phyloP scores from a whole-genome alignment of 1,140 invertebrate species.

The Cydia amplana region DNA sequence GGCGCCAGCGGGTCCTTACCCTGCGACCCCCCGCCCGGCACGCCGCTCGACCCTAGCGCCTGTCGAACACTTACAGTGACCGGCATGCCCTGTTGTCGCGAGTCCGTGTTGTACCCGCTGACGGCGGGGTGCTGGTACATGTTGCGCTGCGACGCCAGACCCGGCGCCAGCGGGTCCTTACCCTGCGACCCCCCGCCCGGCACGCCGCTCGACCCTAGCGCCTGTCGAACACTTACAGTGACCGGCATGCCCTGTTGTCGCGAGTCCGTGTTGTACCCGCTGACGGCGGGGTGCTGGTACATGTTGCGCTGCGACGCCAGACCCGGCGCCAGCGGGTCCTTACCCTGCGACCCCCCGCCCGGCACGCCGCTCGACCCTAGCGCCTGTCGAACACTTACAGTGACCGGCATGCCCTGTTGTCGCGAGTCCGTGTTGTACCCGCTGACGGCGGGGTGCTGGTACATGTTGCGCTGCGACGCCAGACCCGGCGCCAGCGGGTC shows the following conservation, averaged over 20 bases:
- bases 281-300: slow-evolving; percentile 73
- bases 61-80: too few species aligned
- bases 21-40: too few species aligned
- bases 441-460: slow-evolving; percentile 71
- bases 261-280: slow-evolving; percentile 69
- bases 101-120: too few species aligned
- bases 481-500: slow-evolving; percentile 68
- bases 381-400: slow-evolving; percentile 61
- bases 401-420: slow-evolving; percentile 61
- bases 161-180: slow-evolving; percentile 37
- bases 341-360: slow-evolving; percentile 46
- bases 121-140: too few species aligned
- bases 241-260: slow-evolving; percentile 63
- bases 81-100: too few species aligned
- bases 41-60: too few species aligned
- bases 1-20: too few species aligned
- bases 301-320: slow-evolving; percentile 57
- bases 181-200: too few species aligned
- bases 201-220: too few species aligned
- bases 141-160: too few species aligned
- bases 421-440: slow-evolving; percentile 71
- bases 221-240: slow-evolving; percentile 50
- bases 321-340: slow-evolving; percentile 65
- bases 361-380: slow-evolving; percentile 59
- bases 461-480: slow-evolving; percentile 62